Evolutionary conservation across 2,113 vertebrate species (phyloP).

Genomic region (Henicopernis longicauda): DNA sequence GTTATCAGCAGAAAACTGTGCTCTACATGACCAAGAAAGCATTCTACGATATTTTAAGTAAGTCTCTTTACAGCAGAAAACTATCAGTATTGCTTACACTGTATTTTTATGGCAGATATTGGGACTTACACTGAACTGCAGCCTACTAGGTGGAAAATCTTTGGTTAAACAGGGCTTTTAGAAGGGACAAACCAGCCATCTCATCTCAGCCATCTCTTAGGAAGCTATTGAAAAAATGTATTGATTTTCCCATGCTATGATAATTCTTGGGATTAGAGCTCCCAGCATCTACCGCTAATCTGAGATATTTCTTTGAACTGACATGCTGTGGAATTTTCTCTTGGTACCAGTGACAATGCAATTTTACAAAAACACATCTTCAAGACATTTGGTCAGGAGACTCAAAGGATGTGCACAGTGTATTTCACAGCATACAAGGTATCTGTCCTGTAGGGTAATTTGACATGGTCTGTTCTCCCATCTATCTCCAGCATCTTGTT

Average conservation of each 20-base stretch:
- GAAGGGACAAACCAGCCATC: slow-evolving; percentile 29
- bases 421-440: neutral
- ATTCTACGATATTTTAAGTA: neutral
- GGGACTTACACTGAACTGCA: neutral
- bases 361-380: neutral
- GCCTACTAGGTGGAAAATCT: neutral
- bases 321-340: neutral
- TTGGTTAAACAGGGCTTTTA: neutral
- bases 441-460: neutral
- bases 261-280: neutral
- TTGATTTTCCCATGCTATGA: neutral
- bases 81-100: neutral
- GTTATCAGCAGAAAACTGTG: neutral
- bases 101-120: neutral
- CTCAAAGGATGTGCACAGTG: neutral
- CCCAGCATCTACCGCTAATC: neutral
- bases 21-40: neutral
- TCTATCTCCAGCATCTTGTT: neutral
- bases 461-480: neutral
- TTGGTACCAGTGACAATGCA: neutral
- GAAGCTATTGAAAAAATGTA: neutral
- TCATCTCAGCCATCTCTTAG: slow-evolving; percentile 8
- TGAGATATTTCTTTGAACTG: neutral
- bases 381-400: neutral
- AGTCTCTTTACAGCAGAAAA: neutral